These are phyloP conservation scores for Leucophenga varia DNA, from an alignment of 1,140 invertebrate species.

Conservation along the genomic window DNA sequence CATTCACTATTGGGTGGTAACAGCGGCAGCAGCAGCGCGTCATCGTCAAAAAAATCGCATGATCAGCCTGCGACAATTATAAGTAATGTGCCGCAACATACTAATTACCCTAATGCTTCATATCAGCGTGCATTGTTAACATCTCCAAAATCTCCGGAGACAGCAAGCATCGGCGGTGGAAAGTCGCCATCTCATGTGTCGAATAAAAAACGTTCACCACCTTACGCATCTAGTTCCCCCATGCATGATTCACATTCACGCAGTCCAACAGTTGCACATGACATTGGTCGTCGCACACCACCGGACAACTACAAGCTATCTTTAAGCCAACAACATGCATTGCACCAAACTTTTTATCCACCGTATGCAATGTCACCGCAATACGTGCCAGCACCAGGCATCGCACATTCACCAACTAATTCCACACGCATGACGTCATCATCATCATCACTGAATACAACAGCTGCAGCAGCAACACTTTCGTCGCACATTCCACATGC, in stretches of 20 bases:
- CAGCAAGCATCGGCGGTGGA: slow-evolving; percentile 28
- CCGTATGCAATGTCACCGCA: slow-evolving; percentile 31
- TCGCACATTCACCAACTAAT: background rate
- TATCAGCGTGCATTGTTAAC: slow-evolving; percentile 31
- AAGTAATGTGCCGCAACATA: slow-evolving; percentile 32
- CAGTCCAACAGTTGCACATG: slow-evolving; percentile 14
- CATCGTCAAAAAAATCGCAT: slow-evolving; percentile 24
- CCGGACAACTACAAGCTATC: slow-evolving; percentile 19
- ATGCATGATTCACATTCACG: slow-evolving; percentile 17
- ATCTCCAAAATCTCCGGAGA: slow-evolving; percentile 49
- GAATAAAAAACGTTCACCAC: slow-evolving; percentile 45
- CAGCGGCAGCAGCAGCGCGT: slow-evolving; percentile 31
- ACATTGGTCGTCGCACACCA: slow-evolving; percentile 28
- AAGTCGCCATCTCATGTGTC: slow-evolving; percentile 44
- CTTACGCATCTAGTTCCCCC: slow-evolving; percentile 37
- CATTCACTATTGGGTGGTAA: slow-evolving; percentile 70
- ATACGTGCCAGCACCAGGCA: slow-evolving; percentile 10
- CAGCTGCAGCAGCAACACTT: slow-evolving; percentile 1
- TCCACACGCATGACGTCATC: background rate
- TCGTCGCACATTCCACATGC: slow-evolving; percentile 28
- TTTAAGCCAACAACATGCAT: slow-evolving; percentile 13
- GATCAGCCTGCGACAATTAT: slow-evolving; percentile 41
- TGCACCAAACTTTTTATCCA: slow-evolving; percentile 32
- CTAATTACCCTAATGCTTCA: slow-evolving; percentile 26
- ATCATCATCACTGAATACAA: slow-evolving; percentile 4